Base-by-base conservation (phyloP, 2,888 invertebrate species). In the Gonocerus acuteangulatus region DNA sequence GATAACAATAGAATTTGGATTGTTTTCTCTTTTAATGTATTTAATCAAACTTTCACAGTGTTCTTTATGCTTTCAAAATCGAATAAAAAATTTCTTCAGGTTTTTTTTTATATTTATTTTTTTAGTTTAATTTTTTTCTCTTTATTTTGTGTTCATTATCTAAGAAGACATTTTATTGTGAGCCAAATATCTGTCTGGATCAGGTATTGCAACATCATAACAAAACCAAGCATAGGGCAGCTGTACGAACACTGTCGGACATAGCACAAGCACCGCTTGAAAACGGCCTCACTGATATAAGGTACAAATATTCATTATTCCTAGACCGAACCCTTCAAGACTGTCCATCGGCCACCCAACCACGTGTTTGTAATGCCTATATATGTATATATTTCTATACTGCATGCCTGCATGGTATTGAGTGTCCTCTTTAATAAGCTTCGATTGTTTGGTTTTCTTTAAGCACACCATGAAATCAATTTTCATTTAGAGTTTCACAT, bases 141-240 rank as follows among this genome's bases (percentile, higher is more conserved):
- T 19, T 22, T 15, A 22, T 21, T 39, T 39, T 39, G 4, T 39
- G 4, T 4, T 39, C 15, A 15, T 39, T 39, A 39, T 39, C 15
- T 27, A 27, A 27, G 9, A 27, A 6, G 27, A 27, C 4, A 6
- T 27, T 27, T 39, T n/a, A n/a, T 39, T 39, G 13, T 39, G 15
- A n/a, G 54, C 19, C 57, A 27, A 44, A 44, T 45, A 57, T 57
- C 34, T 57, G 57, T 57, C 57, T 57, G 18, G 22, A 57, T 59
- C 59, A 59, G 59, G 59, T 59, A 36, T 59, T 59, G 48, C 48
- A 48, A 59, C 59, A 59, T 39, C 23, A 57, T 57, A 44, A 57
- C 44, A 57, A 57, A 57, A 47, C 42, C 57, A 57, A 57, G 57
- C 57, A 57, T 34, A 57, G 57, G 34, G 57, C 23, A 47, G 57